Evolutionary conservation across 2,888 invertebrate genomes (phyloP), one percentile per base, ranked within the genome.

Genomic region (Eilema depressum): DNA sequence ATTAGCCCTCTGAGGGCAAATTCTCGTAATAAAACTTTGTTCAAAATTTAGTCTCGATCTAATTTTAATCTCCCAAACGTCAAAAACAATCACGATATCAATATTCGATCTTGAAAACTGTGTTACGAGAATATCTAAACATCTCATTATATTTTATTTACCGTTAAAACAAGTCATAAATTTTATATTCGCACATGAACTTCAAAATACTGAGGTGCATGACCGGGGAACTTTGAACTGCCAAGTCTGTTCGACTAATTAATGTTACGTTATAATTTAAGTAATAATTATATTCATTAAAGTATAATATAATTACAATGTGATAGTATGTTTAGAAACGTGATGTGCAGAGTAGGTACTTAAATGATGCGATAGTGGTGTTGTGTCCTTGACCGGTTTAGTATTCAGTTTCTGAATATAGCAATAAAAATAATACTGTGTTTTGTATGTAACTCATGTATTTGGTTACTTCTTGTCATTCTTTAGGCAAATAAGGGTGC

Each of bases 341-440:
- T 41, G 59, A 11, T 60, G 47, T 67, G 41, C 23, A 28, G 11
- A 41, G 28, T 23, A n/a, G n/a, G n/a, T n/a, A n/a, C n/a, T n/a
- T n/a, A 66, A 25, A 62, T 23, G 23, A 53, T 47, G 47, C 64
- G 60, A 60, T 69, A 60, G 20, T 20, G 11, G 23, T 47, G 20
- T 23, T 3, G 14, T 47, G 69, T 33, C 69, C 69, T 69, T 69
- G 69, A 69, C 69, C 64, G 20, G 47, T 4, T 41, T 59, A 41
- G 33, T 30, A 47, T 65, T 63, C 56, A 41, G 11, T 62, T 47
- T 47, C 56, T 62, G 14, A 63, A 63, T 41, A 26, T 26, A 14
- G 23, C 33, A 47, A 30, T 60, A 47, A 66, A 26, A 41, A 37
- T 20, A 53, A 8, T 53, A 53, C 20, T 53, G n/a, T 53, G 53